These are phyloP conservation scores for Apodemus agrarius DNA, from an alignment of 2,797 vertebrate species.

Conservation along the genomic window DNA sequence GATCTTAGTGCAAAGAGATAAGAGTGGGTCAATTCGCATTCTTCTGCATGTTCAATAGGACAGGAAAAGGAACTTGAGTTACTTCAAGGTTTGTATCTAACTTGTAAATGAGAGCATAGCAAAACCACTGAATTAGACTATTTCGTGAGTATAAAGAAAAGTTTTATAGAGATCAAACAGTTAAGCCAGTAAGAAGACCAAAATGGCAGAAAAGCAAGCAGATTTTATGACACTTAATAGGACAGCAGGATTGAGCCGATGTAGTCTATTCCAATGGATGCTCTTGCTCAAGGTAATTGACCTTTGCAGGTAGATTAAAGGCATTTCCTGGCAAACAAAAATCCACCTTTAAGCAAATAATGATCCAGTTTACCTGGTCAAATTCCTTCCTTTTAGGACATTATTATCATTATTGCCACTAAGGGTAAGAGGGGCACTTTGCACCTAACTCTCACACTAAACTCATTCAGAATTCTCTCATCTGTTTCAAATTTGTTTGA, in stretches of 20 bases:
- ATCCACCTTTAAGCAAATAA: background rate
- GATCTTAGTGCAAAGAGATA: no score
- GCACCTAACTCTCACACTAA: background rate
- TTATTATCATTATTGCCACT: background rate
- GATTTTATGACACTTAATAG: background rate
- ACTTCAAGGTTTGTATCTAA: background rate
- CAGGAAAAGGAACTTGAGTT: background rate
- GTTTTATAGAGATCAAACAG: background rate
- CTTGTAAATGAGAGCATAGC: background rate
- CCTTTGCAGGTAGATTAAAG: background rate
- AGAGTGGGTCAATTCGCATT: no score
- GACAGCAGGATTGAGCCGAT: background rate
- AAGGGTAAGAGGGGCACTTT: background rate
- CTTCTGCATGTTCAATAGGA: no score
- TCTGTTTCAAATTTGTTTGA: background rate
- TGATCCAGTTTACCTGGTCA: background rate
- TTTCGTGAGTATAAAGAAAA: background rate
- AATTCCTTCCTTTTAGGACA: background rate
- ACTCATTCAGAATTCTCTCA: conserved; percentile 4
- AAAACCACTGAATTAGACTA: background rate
- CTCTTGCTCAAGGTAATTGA: background rate
- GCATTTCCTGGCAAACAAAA: background rate
- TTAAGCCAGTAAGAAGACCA: background rate
- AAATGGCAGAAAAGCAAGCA: background rate
- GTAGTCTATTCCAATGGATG: background rate